Conservation (phyloP, 2,113 vertebrate genomes). For the Gracilinanus agilis region DNA sequence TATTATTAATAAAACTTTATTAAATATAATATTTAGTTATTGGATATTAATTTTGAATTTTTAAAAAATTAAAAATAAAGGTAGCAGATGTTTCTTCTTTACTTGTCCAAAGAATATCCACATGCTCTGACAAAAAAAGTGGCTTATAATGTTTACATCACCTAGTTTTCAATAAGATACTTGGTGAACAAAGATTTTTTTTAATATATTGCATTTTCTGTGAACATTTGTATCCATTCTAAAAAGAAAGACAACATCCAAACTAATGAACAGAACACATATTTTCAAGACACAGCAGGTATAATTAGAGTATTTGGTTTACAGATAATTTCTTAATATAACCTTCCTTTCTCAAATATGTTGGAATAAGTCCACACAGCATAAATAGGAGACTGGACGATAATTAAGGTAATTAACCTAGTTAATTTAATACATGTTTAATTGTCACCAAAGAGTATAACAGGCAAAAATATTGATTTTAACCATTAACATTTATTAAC, state of each 20-base stretch:
- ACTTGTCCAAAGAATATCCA: not conserved
- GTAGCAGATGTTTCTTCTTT: not conserved
- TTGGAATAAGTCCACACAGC: not conserved
- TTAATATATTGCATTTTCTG: not conserved
- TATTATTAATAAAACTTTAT: no score
- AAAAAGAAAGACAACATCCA: not conserved
- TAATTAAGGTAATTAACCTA: not conserved
- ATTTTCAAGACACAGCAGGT: not conserved
- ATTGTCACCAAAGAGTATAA: not conserved
- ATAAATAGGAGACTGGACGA: not conserved
- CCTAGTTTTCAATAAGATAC: not conserved
- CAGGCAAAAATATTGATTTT: not conserved
- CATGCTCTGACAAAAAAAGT: constrained; percentile 15
- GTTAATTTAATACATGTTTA: not conserved
- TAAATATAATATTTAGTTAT: no score
- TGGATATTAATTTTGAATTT: no score
- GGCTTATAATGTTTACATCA: not conserved
- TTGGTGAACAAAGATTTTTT: not conserved
- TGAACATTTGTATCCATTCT: not conserved
- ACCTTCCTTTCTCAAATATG: not conserved
- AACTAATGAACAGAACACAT: not conserved
- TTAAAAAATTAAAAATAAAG: not conserved
- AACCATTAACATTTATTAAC: not conserved
- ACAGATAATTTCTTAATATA: not conserved
- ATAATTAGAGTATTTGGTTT: not conserved